These are phyloP conservation scores for Danio rerio DNA, from an alignment of 2,113 vertebrate genomes.

Conservation along the genomic window DNA sequence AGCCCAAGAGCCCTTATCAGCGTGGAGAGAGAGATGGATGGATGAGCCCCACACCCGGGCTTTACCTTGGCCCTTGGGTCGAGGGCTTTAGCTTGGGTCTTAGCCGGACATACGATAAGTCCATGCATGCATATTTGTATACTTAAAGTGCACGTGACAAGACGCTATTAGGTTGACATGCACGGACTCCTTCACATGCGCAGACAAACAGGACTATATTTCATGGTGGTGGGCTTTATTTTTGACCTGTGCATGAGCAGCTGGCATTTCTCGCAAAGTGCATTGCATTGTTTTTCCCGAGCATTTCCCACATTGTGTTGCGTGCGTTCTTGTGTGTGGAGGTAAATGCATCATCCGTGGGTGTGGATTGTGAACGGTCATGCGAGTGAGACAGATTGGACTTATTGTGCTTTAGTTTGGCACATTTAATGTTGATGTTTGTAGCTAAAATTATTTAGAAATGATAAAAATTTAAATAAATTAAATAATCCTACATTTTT, in stretches of 20 bases:
- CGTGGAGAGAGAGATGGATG: conserved; percentile 26
- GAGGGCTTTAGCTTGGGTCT: background rate
- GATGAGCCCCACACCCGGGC: conserved; percentile 28
- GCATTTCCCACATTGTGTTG: conserved; percentile 28
- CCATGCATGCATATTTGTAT: conserved; percentile 41
- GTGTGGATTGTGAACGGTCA: background rate
- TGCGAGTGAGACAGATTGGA: background rate
- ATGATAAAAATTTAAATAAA: background rate
- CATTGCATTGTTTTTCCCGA: conserved; percentile 39
- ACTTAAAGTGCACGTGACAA: conserved; percentile 51
- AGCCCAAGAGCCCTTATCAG: conserved; percentile 56
- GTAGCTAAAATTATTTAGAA: background rate
- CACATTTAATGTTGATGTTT: background rate
- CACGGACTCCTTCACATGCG: background rate
- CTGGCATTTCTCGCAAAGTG: conserved; percentile 32
- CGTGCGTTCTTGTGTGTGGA: background rate
- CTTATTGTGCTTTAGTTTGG: background rate
- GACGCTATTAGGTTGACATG: conserved; percentile 61
- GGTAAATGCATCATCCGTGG: background rate
- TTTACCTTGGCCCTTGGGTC: conserved; percentile 23
- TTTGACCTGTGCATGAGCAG: conserved; percentile 32
- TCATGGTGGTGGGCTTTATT: conserved; percentile 18
- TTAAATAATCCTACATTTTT: background rate
- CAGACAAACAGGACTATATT: conserved; percentile 37
- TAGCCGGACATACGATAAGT: conserved; percentile 34